Evolutionary conservation across 2,888 invertebrate genomes (phyloP), one percentile per base, ranked within the genome.

Genomic region (Idaea straminata): DNA sequence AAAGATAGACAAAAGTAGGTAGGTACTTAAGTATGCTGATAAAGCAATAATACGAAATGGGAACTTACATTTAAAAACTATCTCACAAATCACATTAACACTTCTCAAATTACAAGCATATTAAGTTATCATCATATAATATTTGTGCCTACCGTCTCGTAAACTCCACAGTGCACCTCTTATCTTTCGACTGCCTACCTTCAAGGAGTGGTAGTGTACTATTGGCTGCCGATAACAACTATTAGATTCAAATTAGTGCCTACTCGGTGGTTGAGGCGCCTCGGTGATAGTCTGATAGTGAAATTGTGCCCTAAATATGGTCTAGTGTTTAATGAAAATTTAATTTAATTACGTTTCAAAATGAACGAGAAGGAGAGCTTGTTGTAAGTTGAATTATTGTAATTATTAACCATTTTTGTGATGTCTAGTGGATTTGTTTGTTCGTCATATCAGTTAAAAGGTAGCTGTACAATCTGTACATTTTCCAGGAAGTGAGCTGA

Each of bases 291-390:
- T 47, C 47, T 47, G 47, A 70, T 64, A 57, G 66, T 67, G 65
- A 66, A 65, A 66, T 67, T 62, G 15, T n/a, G 65, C 63, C 65
- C 62, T 65, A 64, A 64, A 62, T 63, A 66, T 70, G 66, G 47
- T 64, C 59, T 69, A 69, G 69, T 67, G 62, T 61, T 61, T 61
- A 47, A 62, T 61, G 67, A 15, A 57, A 47, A 47, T 38, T 61
- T 34, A 35, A 15, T 60, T 10, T 57, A n/a, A 13, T 5, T 62
- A 4, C 15, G 4, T 59, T 62, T 69, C 60, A 79, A 71, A 68
- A 90, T 87, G 87, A 77, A 79, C 4, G 88, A 87, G 63, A 75
- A 72, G 57, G 87, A 87, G 65, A 78, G 72, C 61, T 65, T 91
- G 59, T 77, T 83, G 90, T 91, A 76, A 90, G 91, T 89, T 25